Percentiles rank a stretch among this genome's conserved stretches.
These are phyloP conservation scores for Stercorarius parasiticus DNA, from an alignment of 2,113 vertebrate genomes.

Conservation along the genomic window DNA sequence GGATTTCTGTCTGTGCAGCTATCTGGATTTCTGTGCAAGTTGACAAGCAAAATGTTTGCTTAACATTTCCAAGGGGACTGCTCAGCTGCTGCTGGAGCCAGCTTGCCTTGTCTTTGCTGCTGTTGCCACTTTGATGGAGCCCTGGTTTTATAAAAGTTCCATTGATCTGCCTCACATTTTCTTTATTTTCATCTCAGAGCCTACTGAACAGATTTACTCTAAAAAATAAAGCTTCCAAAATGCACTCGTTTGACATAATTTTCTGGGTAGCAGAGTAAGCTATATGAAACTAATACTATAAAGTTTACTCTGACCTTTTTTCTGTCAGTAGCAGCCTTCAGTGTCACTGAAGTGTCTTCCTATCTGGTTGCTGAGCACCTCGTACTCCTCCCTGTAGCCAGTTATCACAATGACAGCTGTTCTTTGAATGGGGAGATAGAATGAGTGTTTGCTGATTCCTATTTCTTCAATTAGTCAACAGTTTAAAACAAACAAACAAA, in stretches of 20 bases:
- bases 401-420: background rate
- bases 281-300: background rate
- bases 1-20: background rate
- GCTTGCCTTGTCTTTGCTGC: background rate
- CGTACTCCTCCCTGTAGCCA: background rate
- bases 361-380: conserved; percentile 1
- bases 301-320: background rate
- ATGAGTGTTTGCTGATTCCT: background rate
- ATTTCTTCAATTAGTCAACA: background rate
- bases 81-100: background rate
- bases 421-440: background rate
- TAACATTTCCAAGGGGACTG: background rate
- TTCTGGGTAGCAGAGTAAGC: background rate
- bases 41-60: background rate
- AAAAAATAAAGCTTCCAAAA: background rate
- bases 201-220: background rate
- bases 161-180: background rate
- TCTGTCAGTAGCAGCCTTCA: background rate
- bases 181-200: background rate
- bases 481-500: background rate
- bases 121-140: background rate
- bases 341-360: background rate
- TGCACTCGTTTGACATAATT: background rate
- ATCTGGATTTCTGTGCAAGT: background rate
- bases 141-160: background rate